Base-by-base conservation (phyloP, 92 coral and sea anemone genomes). In the Virgularia gustaviana region DNA sequence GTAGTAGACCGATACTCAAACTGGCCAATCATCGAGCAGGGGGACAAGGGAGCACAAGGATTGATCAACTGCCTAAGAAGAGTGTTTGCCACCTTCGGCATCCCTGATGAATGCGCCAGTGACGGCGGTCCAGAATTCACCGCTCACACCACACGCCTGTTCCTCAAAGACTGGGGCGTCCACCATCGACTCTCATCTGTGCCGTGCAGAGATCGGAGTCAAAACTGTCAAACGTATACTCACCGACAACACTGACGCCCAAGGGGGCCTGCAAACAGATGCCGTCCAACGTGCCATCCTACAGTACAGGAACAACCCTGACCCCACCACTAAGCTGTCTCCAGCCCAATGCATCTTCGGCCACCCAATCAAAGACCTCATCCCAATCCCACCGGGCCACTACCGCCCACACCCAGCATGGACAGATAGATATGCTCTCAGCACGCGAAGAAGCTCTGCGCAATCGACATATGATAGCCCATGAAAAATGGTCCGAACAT, bases 21-120 rank as follows among this genome's bases (percentile, higher is more conserved):
- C 81, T 84, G 84, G 86, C 92, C 88, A 55, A 71, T 84, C 12
- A 23, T 82, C 11, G 85, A 86, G 55, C 20, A 54, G 36, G 88
- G 83, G 72, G 28, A 16, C 1, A 81, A 72, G 66, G 86, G 84
- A 6, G 79, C 83, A 2, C 57, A 64, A 47, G 91, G 88, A 18
- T 75, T 87, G 34, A 79, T 72, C 32, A 64, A 75, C 76, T 79
- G 88, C 78, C 33, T 83, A 1, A 39, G 59, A 2, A 72, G 27
- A 25, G 53, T 73, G 0, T 78, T 83, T 27, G 58, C 71, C 27
- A 87, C 88, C 12, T 83, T 55, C 44, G 85, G 88, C 71, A 82
- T 83, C 76, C 85, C 83, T 5, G 87, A 75, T 9, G 72, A 86
- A 58, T 34, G 72, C 60, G 19, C 60, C 16, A 16, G 2, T 2